phyloP scores from a whole-genome alignment of 2,113 vertebrate species.

The Eulemur rufifrons region DNA sequence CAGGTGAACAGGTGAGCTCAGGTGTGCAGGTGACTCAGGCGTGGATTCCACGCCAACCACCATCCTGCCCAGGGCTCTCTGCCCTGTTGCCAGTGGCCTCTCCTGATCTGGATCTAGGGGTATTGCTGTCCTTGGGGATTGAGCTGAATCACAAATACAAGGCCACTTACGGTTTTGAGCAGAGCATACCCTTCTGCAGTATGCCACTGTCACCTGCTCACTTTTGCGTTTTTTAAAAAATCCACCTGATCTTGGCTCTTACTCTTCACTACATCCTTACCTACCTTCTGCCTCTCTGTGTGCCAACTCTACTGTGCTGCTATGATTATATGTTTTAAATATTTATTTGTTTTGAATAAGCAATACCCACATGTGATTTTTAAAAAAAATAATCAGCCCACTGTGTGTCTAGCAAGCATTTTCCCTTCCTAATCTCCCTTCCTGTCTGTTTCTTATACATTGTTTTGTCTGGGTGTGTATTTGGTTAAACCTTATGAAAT shows the following conservation, averaged over 20 bases:
- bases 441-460: not conserved
- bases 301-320: not conserved
- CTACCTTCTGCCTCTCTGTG: not conserved
- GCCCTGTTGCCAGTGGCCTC: not conserved
- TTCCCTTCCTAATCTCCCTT: not conserved
- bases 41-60: not conserved
- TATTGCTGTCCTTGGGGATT: not conserved
- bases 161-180: not conserved
- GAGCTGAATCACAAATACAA: not conserved
- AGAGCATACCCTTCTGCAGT: not conserved
- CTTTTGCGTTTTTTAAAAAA: not conserved
- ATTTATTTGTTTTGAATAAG: conserved; percentile 31
- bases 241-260: not conserved
- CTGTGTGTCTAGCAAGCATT: not conserved
- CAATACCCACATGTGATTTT: not conserved
- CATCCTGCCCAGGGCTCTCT: not conserved
- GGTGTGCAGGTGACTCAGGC: not conserved
- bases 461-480: not conserved
- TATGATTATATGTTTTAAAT: not conserved
- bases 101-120: not conserved
- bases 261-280: not conserved
- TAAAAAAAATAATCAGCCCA: not conserved
- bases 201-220: not conserved
- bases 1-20: not conserved
- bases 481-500: not conserved